Percentiles rank a stretch among this genome's conserved stretches.
Conservation (phyloP, 2,888 invertebrate genomes). For the Leptopterna dolabrata region DNA sequence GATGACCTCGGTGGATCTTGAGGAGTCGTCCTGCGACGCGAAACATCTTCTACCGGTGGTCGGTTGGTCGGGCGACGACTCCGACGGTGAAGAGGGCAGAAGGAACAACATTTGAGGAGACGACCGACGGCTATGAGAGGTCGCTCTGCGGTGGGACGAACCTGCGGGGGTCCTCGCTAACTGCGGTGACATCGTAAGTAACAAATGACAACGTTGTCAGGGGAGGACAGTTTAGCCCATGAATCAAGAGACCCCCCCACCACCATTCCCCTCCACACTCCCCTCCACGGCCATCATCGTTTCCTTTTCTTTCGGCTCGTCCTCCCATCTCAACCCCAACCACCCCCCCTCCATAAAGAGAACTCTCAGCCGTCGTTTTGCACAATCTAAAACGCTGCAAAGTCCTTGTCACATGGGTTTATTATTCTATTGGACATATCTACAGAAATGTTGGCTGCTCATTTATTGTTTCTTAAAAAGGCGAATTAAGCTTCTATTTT, state of each 20-base stretch:
- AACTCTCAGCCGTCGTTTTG: no score
- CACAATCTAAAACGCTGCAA: no score
- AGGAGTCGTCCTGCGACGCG: background rate
- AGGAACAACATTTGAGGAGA: background rate
- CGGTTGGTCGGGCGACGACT: background rate
- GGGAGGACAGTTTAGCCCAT: constrained; percentile 17
- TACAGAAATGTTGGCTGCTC: no score
- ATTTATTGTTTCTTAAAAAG: no score
- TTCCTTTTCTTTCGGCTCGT: no score
- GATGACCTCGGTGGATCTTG: background rate
- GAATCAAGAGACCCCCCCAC: constrained; percentile 14
- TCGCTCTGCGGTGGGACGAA: background rate
- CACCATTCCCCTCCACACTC: background rate
- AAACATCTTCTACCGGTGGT: no score
- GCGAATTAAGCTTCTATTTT: no score
- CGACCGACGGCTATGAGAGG: background rate
- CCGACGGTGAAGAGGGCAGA: background rate
- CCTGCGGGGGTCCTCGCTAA: background rate
- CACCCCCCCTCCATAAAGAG: no score
- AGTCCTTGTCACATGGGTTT: no score
- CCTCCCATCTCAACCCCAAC: no score
- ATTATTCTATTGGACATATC: no score
- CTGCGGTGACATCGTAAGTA: constrained; percentile 38
- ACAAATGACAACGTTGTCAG: constrained; percentile 38
- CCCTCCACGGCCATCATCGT: background rate